Base-by-base conservation (phyloP, 2,113 vertebrate genomes). In the Phalacrocorax brasilianus region DNA sequence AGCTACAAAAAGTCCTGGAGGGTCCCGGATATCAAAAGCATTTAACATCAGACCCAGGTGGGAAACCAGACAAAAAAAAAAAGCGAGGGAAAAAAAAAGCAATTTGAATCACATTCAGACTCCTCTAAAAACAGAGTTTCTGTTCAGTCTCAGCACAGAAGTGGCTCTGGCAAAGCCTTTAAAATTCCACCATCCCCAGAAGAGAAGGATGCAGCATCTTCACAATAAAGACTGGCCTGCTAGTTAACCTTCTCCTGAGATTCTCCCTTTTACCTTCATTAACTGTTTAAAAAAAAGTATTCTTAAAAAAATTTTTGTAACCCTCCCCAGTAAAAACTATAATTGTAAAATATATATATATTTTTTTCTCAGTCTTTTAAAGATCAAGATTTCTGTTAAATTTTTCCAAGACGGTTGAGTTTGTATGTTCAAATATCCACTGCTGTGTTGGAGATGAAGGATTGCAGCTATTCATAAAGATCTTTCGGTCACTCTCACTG, bases 401-500 rank as follows among this genome's bases (percentile, higher is more conserved):
- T 49, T 96, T 97, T 85, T 98, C 98, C 95, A 99, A 96, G 86
- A 99, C 97, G 1, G 98, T 98, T 47, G 96, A 78, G 96, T 99
- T 99, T 97, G 97, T 98, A 35, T 98, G 98, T 97, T 99, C 98
- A 91, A 99, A 99, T 88, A 98, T 97, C 99, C 99, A 99, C 91
- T 98, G 98, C 98, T 99, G 99, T 28, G 98, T 98, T 56, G 90
- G 96, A 30, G 98, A 98, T 11, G 97, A 95, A 8, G 98, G 97
- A 89, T 98, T 97, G 95, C 99, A 99, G 53, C 95, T 92, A 63
- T 96, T 99, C 99, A 99, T 99, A 97, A 99, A 99, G 94, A 99
- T 97, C 83, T 97, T 97, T 91, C 96, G 98, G 93, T 99, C 98
- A 4, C 97, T 97, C 23, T 98, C 97, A 40, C 96, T 98, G 95